Conservation (phyloP, 1,140 invertebrate genomes). For the Bacillus rossius region DNA sequence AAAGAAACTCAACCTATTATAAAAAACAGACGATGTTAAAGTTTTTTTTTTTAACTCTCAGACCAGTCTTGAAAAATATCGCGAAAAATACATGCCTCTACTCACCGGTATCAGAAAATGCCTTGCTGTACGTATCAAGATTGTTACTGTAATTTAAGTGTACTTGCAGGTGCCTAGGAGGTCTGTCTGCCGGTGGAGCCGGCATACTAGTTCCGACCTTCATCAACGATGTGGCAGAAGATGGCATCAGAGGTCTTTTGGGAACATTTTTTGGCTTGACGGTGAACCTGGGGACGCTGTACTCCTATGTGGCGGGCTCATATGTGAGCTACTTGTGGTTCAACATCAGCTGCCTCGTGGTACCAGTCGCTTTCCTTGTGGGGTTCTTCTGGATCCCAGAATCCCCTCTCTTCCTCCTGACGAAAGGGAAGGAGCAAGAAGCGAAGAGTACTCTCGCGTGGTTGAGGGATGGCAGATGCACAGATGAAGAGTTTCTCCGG, state of each 20-base stretch:
- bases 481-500: too few species aligned
- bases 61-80: too few species aligned
- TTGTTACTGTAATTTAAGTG: too few species aligned
- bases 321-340: conserved; percentile 43
- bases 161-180: conserved; percentile 35
- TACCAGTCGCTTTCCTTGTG: conserved; percentile 17
- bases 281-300: conserved; percentile 1
- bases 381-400: too few species aligned
- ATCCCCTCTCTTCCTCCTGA: too few species aligned
- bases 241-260: conserved; percentile 37
- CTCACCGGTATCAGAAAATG: too few species aligned
- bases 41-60: too few species aligned
- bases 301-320: conserved; percentile 32
- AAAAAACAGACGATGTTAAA: too few species aligned
- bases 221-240: conserved; percentile 37
- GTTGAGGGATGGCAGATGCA: background rate
- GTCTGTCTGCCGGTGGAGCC: conserved; percentile 41
- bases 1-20: too few species aligned
- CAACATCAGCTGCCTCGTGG: conserved; percentile 38
- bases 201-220: conserved; percentile 30
- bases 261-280: conserved; percentile 35
- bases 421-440: background rate
- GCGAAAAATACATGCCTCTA: too few species aligned
- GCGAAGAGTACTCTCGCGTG: background rate
- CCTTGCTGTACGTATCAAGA: too few species aligned